phyloP scores from a whole-genome alignment of 23 tunicate genomes.

The Ciona savignyi region DNA sequence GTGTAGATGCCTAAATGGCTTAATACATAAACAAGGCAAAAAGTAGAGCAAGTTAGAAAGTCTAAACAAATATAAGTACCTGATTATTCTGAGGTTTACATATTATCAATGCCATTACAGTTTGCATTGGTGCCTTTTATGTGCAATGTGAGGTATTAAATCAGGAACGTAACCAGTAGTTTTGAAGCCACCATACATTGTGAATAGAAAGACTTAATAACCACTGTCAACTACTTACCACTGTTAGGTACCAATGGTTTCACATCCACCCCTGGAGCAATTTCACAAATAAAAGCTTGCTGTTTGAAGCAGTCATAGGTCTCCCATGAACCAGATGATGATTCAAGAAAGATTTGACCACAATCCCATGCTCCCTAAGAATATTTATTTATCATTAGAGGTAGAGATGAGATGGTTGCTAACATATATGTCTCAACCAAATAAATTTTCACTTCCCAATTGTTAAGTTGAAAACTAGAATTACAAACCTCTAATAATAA shows the following conservation, averaged over 20 bases:
- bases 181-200: too few relatives aligned
- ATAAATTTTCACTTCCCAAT: not conserved
- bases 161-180: too few relatives aligned
- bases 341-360: conserved; percentile 83
- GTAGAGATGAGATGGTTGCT: not conserved
- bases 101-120: not conserved
- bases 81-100: too few relatives aligned
- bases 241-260: conserved; percentile 45
- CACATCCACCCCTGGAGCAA: conserved; percentile 60
- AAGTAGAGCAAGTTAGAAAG: not conserved
- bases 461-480: not conserved
- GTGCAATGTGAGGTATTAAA: too few relatives aligned
- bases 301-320: conserved; percentile 64
- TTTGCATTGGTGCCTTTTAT: too few relatives aligned
- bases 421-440: not conserved
- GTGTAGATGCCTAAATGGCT: not conserved
- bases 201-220: not conserved
- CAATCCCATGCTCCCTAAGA: conserved; percentile 90
- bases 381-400: not conserved
- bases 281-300: conserved; percentile 88
- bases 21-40: not conserved
- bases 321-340: conserved; percentile 71
- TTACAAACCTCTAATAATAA: not conserved
- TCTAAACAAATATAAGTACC: too few relatives aligned
- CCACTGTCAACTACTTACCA: conserved; percentile 31